Base-by-base conservation (phyloP, 2,888 invertebrate species). In the Drosophila subsilvestris region DNA sequence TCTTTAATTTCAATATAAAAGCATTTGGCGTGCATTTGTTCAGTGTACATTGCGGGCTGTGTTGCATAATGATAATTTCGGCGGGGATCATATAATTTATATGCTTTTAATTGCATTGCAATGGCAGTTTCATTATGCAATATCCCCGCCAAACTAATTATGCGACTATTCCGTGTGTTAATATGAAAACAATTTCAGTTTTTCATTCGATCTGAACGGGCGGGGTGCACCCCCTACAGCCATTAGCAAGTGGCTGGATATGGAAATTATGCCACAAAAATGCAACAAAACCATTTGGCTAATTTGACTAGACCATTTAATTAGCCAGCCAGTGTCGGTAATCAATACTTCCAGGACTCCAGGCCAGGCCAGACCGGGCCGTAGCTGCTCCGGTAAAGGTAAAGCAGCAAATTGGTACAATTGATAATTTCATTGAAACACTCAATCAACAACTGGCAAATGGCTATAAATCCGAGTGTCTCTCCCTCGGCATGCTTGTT, bases 361-460 rank as follows among this genome's bases (percentile, higher is more conserved):
- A 6, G 18, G n/a, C 12, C 17, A 27, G 20, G 0, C 25, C 25
- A 6, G 1, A 25, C 25, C 50, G 25, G 18, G 12, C 12, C 27
- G 37, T n/a, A n/a, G 14, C 27, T 10, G 10, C 8, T 8, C 43
- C 45, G 7, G n/a, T n/a, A 55, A 29, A 51, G 66, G 43, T 44
- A 58, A 50, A 29, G 42, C 60, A 74, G 71, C 73, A 76, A 86
- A 86, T 84, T 76, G 78, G 51, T 63, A 55, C 82, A 85, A 82
- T 86, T 86, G 82, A 85, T 85, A 82, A 85, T 85, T 87, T 80
- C 71, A 85, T 80, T 79, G 85, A 82, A 80, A 79, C 87, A 82
- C 76, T 85, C 87, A 80, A 84, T 85, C 85, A 81, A 77, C 84
- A 81, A 73, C 80, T 71, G 75, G 75, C 86, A 82, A 85, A 84